Evolutionary conservation across 2,888 invertebrate species (phyloP).

Genomic region (Catocala nupta): DNA sequence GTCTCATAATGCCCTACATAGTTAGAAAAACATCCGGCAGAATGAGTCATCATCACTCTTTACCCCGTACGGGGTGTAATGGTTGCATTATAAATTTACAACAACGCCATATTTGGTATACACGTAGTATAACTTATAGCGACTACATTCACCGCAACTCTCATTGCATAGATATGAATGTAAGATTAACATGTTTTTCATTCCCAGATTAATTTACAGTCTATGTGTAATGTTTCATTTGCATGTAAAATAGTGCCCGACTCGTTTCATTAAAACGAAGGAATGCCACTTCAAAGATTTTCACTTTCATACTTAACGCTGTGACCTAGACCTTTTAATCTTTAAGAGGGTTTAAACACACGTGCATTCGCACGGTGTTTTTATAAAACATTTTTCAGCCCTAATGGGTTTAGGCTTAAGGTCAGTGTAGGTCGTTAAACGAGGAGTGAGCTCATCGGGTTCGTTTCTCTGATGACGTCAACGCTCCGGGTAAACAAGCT

Average conservation of each 20-base stretch:
- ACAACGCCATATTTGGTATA: too few relatives aligned
- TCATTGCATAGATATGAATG: constrained; percentile 16
- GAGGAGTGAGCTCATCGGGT: constrained; percentile 69
- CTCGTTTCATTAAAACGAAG: too few relatives aligned
- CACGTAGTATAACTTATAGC: too few relatives aligned
- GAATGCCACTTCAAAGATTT: too few relatives aligned
- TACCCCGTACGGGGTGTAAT: constrained; percentile 35
- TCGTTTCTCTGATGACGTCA: constrained; percentile 66
- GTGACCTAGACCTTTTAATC: too few relatives aligned
- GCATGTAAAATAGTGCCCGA: background rate
- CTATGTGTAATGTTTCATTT: background rate
- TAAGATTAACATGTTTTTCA: too few relatives aligned
- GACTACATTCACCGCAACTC: constrained; percentile 17
- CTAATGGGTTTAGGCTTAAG: constrained; percentile 57
- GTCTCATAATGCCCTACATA: constrained; percentile 68
- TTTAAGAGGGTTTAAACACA: too few relatives aligned
- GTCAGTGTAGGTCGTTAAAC: constrained; percentile 51
- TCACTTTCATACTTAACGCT: too few relatives aligned
- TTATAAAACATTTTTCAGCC: constrained; percentile 43
- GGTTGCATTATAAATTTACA: background rate
- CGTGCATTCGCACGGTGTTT: too few relatives aligned
- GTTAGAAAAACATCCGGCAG: constrained; percentile 74
- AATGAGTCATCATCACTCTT: constrained; percentile 60
- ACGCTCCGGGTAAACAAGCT: constrained; percentile 59
- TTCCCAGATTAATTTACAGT: too few relatives aligned